Evolutionary conservation across 2,888 invertebrate species (phyloP).

Genomic region (Poecilobothrus nobilitatus): DNA sequence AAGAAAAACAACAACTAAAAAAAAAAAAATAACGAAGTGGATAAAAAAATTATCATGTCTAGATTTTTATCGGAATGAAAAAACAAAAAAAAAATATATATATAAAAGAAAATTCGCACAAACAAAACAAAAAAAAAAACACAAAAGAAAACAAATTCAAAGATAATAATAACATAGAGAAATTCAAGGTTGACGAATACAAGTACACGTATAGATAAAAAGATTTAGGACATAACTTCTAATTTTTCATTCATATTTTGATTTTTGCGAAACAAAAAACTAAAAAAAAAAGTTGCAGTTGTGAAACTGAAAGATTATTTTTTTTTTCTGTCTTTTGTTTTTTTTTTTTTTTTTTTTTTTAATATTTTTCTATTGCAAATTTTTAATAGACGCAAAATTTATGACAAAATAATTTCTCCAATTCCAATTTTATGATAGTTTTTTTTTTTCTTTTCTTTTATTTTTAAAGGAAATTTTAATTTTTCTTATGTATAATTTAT

Average conservation of each 20-base stretch:
- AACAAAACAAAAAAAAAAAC: constrained; percentile 9
- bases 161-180: constrained; percentile 10
- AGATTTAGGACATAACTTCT: background rate
- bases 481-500: no score
- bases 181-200: constrained; percentile 10
- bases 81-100: background rate
- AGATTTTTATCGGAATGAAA: background rate
- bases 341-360: background rate
- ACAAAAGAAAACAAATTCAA: constrained; percentile 20
- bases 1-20: background rate
- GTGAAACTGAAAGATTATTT: no score
- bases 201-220: background rate
- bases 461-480: no score
- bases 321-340: no score
- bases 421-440: no score
- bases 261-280: no score
- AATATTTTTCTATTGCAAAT: background rate
- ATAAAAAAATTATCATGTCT: background rate
- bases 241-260: no score
- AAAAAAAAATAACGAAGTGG: no score
- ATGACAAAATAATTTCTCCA: no score
- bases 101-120: background rate
- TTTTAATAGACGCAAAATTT: no score
- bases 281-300: constrained; percentile 19
- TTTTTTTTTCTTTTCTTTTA: no score